Evolutionary conservation across 2,888 invertebrate species (phyloP).

Genomic region (Polydrusus pterygomalis): DNA sequence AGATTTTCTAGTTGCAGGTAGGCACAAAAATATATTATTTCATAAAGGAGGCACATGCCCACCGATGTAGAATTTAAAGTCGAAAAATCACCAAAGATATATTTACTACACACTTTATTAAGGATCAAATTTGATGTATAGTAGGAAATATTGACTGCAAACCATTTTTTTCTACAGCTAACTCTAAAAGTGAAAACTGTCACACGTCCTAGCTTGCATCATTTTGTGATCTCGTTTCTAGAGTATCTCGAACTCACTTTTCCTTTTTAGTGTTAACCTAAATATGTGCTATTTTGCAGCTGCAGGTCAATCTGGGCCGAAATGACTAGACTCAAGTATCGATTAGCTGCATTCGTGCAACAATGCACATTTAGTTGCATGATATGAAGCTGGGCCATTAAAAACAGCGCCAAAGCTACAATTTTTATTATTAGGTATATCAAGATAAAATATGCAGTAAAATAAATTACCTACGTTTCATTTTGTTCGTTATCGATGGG

Average conservation of each 20-base stretch:
- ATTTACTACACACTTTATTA: too few species aligned
- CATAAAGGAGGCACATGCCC: too few species aligned
- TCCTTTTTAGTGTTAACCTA: conserved; percentile 67
- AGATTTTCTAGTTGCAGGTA: too few species aligned
- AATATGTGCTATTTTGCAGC: conserved; percentile 61
- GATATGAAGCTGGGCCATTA: conserved; percentile 1
- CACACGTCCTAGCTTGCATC: conserved; percentile 62
- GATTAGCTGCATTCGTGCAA: conserved; percentile 47
- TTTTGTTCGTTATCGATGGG: too few species aligned
- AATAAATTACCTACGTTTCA: too few species aligned
- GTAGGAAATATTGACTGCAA: too few species aligned
- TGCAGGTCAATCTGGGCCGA: conserved; percentile 61
- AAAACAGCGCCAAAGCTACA: neutral
- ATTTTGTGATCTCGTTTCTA: conserved; percentile 62
- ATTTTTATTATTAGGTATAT: neutral
- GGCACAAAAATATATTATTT: too few species aligned
- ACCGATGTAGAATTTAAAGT: too few species aligned
- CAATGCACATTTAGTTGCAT: neutral
- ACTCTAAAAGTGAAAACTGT: conserved; percentile 61
- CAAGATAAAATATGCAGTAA: too few species aligned
- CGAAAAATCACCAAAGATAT: too few species aligned
- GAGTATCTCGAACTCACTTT: conserved; percentile 62
- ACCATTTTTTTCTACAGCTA: neutral
- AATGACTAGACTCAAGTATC: conserved; percentile 62
- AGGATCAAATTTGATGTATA: too few species aligned